Evolutionary conservation across 2,888 invertebrate genomes (phyloP), one percentile per base, ranked within the genome.

Genomic region (Celastrina argiolus): DNA sequence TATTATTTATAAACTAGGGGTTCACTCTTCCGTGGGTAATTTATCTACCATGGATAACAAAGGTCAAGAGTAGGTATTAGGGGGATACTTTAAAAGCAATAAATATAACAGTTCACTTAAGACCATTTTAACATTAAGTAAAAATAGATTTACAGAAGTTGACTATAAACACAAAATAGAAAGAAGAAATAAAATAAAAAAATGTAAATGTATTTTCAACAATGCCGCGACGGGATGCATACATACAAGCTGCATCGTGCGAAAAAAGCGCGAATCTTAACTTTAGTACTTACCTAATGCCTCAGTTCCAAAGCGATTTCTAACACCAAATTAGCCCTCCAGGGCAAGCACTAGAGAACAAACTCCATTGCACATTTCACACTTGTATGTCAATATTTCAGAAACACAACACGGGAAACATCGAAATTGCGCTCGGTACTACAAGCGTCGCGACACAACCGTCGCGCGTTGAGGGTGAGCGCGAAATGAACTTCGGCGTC

Each of bases 391-490:
- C 74, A 73, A 77, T 69, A 66, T 61, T 42, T 66, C 59, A 22
- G 66, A 66, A 71, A 78, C 83, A 84, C 84, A 79, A 80, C 83
- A 79, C 77, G 75, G 73, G 72, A 73, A 76, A 76, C 78, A 77
- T 82, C 80, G 80, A 73, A 68, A 72, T 77, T 83, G 81, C 76
- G 81, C 76, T 68, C 71, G 68, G 74, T 79, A 78, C 84, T 81
- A 75, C 87, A 75, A 80, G 79, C 86, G 84, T 70, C 87, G 84
- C 88, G 87, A 88, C 87, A 83, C 86, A 71, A 61, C 67, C 75
- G 85, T 87, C 89, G 86, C 88, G 85, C 83, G 84, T 83, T 79
- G 88, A 87, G 88, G 80, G 81, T 87, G 77, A 79, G 81, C 90
- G 88, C 90, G 85, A 82, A 89, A 80, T 89, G 84, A 73, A 71